Evolutionary conservation across 1,140 invertebrate species (phyloP).

Genomic region (Bombus turneri): DNA sequence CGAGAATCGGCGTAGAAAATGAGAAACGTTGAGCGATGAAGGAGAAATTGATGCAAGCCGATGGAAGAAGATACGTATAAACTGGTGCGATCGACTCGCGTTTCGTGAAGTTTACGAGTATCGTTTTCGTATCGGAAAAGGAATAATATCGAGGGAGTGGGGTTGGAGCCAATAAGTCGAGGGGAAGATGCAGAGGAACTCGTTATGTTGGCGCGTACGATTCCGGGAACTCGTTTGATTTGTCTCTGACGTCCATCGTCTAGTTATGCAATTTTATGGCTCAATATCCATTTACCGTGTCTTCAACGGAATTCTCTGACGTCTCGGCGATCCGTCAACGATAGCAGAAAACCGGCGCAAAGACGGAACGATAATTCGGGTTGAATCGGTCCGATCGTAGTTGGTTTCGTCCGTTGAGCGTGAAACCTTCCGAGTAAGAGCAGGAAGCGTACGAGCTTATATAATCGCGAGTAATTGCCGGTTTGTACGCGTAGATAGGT

Average conservation of each 20-base stretch:
- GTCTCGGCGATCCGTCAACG: not conserved
- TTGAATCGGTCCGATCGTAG: not conserved
- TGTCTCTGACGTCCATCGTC: not conserved
- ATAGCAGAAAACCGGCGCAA: not conserved
- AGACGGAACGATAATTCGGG: not conserved
- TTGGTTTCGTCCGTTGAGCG: slow-evolving; percentile 15
- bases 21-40: no score
- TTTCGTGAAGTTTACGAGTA: no score
- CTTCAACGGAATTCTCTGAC: not conserved
- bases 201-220: slow-evolving; percentile 4
- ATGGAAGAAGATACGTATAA: not conserved
- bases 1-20: no score
- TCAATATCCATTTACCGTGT: not conserved
- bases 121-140: slow-evolving; percentile 33
- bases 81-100: not conserved
- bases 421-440: slow-evolving; percentile 51
- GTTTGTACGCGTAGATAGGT: slow-evolving; percentile 17
- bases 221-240: slow-evolving; percentile 26
- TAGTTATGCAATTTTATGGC: slow-evolving; percentile 25
- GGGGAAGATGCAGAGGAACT: not conserved
- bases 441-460: slow-evolving; percentile 61
- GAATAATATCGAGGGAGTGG: slow-evolving; percentile 3
- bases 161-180: not conserved
- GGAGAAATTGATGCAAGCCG: no score
- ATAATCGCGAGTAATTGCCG: slow-evolving; percentile 57